A percentile compares a stretch with the other conserved stretches of the same genome.
Evolutionary conservation across 2,797 vertebrate species (phyloP).

Genomic region (Poeciliopsis paucimaculata): DNA sequence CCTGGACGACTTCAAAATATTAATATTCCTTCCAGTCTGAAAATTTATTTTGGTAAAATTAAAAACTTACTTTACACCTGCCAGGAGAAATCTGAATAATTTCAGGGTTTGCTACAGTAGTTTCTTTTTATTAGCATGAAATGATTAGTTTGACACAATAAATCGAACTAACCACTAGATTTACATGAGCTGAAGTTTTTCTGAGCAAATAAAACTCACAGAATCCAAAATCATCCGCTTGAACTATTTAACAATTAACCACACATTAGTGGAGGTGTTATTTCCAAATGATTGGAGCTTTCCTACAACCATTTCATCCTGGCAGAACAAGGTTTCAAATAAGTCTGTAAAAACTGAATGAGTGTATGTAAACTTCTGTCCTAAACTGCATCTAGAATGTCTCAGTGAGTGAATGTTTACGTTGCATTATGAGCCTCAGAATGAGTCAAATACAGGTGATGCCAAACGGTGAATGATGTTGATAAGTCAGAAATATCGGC

Average conservation of each 20-base stretch:
- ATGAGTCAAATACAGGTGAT: neutral
- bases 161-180: neutral
- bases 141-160: neutral
- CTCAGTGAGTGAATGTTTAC: neutral
- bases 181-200: neutral
- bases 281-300: neutral
- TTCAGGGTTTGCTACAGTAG: neutral
- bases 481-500: neutral
- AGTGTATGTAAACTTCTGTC: neutral
- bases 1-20: neutral
- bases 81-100: neutral
- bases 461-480: neutral
- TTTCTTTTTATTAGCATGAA: neutral
- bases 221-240: neutral
- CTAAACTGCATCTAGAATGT: neutral
- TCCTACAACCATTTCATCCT: neutral
- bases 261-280: neutral
- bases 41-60: neutral
- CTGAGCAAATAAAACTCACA: neutral
- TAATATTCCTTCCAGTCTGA: neutral
- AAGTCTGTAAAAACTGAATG: neutral
- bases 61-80: neutral
- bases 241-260: neutral
- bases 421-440: neutral
- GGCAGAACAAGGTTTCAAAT: neutral